These are phyloP conservation scores for Antitype chi DNA, from an alignment of 2,888 invertebrate genomes.

Conservation along the genomic window DNA sequence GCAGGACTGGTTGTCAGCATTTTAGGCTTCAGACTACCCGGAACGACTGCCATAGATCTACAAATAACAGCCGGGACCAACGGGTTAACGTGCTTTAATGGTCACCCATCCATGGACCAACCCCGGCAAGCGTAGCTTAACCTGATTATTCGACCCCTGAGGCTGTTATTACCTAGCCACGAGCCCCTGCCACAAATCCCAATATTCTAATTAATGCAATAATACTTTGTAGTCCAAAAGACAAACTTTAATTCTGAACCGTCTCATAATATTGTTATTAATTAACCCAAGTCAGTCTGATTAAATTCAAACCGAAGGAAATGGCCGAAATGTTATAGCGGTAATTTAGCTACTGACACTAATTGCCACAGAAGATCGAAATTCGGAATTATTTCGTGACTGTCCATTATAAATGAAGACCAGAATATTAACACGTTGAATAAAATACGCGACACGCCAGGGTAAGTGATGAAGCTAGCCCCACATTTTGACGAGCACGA, in stretches of 20 bases:
- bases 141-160: neutral
- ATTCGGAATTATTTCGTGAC: conserved; percentile 48
- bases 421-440: conserved; percentile 34
- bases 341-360: conserved; percentile 60
- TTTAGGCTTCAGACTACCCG: neutral
- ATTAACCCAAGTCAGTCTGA: conserved; percentile 50
- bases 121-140: neutral
- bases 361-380: conserved; percentile 58
- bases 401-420: conserved; percentile 44
- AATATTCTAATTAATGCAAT: conserved; percentile 16
- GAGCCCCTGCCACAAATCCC: neutral
- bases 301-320: conserved; percentile 49
- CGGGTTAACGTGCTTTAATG: neutral
- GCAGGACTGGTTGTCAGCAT: neutral
- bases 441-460: conserved; percentile 17
- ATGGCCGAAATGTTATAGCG: conserved; percentile 47
- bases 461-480: neutral
- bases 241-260: conserved; percentile 39
- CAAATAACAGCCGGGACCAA: neutral
- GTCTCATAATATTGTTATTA: conserved; percentile 55
- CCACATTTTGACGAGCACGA: neutral
- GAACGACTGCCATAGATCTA: neutral
- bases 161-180: neutral
- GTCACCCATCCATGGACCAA: neutral
- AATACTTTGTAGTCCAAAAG: conserved; percentile 15